Base-by-base conservation (phyloP, 37 sponge, comb jelly and placozoan species). In the Eunapius fragilis region DNA sequence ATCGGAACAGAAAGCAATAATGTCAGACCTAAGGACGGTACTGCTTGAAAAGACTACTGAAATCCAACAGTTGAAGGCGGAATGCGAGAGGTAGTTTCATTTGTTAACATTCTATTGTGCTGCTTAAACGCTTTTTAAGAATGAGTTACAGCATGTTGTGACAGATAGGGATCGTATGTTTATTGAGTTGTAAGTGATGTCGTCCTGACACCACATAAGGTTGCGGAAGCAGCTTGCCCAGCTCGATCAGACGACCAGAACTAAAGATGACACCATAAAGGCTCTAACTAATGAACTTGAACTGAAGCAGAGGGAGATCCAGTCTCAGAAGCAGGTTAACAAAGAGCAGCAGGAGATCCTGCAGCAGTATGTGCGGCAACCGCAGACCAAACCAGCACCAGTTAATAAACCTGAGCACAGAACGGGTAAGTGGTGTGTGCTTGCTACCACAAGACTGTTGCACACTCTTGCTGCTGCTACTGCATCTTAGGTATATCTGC, bases 401-500 rank as follows among this genome's bases (percentile, higher is more conserved):
- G 37, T 17, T 58, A 17, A 12, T 58, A 58, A 12, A 12, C 14
- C 58, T 17, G 14, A 80, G 36, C 75, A 87, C 72, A 87, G 87
- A 80, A 27, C 49, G n/a, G 87, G 87, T 87, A 58, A 77, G 86
- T n/a, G 9, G 10, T 80, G 2, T 25, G 3, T 72, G 73, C 22
- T 30, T 72, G 31, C 31, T 0, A 13, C 13, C 13, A 10, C 73
- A 30, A 72, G 0, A 1, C 12, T 30, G 73, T 72, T n/a, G n/a
- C n/a, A n/a, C n/a, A n/a, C n/a, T n/a, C n/a, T n/a, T n/a, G n/a
- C n/a, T n/a, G n/a, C n/a, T n/a, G n/a, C n/a, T n/a, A n/a, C n/a
- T 72, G 31, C 25, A 22, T 37, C 71, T 49, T 36, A 89, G 91
- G 93, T 83, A 93, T 93, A 19, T 93, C 93, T 72, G 93, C 93